Evolutionary conservation across 2,113 vertebrate species (phyloP), one percentile per base, ranked within the genome.

Genomic region (Sinocyclocheilus maitianheensis): DNA sequence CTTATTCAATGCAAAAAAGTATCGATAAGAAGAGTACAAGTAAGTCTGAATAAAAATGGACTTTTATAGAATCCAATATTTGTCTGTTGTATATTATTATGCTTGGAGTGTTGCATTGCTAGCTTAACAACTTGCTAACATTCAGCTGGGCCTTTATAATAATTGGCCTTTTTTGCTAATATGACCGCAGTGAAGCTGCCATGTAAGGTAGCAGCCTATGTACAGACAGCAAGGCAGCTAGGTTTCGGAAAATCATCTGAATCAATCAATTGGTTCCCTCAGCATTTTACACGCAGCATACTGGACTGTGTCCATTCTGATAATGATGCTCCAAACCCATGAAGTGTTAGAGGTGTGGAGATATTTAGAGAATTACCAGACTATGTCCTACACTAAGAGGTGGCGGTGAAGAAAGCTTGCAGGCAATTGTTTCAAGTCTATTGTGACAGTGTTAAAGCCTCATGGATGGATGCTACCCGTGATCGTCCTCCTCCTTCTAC

Each of bases 361-460:
- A 83, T 82, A 69, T 74, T 76, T 60, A 80, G 69, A 46, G 84
- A 46, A 60, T 91, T 77, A 58, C 37, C 77, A 78, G 65, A 63
- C 77, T 78, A 86, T 81, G 86, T 89, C 88, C 92, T 90, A 86
- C 87, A 92, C 89, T 90, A 77, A 91, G 91, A 93, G 84, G 88
- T 85, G 77, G 76, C n/a, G 1, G 18, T 30, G 83, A 90, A 85
- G 90, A 89, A 91, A 89, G 88, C 79, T 83, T 79, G 74, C 89
- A 93, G 91, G 93, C 93, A 92, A 93, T 92, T 93, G 93, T 94
- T 90, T 92, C 85, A 63, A 88, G 92, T 90, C 93, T 90, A 88
- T 91, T 94, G 93, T 94, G 51, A 89, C 86, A 9, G 24, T 88
- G 1, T 65, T 82, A 71, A 82, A 53, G 81, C 63, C 10, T 37